Evolutionary conservation across 2,888 invertebrate species (phyloP), one percentile per base, ranked within the genome.

Genomic region (Gryllus longicercus): DNA sequence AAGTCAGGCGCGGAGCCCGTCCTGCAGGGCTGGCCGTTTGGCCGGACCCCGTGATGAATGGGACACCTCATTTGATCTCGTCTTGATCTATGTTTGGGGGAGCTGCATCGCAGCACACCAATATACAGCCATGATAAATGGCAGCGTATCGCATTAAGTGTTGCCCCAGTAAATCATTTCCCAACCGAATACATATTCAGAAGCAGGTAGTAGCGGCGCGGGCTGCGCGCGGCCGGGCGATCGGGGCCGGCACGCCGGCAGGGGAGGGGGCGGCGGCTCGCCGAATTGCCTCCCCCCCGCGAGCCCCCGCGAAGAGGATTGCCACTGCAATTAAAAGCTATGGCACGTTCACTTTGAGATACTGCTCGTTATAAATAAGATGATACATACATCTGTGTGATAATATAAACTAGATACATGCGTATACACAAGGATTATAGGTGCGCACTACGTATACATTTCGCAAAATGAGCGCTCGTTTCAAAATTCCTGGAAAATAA

Each of bases 1-100:
- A 63, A 63, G 63, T 63, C 63, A 63, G 63, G 63, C 63, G 14
- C 16, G 63, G 63, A 14, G 63, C 63, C 63, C 63, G 63, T 63
- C 63, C 63, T 63, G 63, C 63, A n/a, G 63, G 16, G 63, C 63
- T 14, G 63, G 14, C 63, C 63, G n/a, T 63, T 63, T 63, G 63
- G 63, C 63, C 63, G 63, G n/a, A 14, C 78, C 50, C 18, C 51
- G 21, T 78, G 78, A 78, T 78, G 63, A 51, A 78, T 63, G 16
- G 78, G 78, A 78, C 78, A 51, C 25, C 78, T 78, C 51, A 78
- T 78, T 78, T 78, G 78, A 78, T 78, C 25, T 78, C 63, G 51
- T 51, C 38, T 78, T 78, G 78, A 78, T 78, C 21, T 63, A 78
- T 78, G 78, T 18, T 78, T 78, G 78, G 78, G 78, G 51, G 21